Evolutionary conservation across 2,888 invertebrate species (phyloP), one percentile per base, ranked within the genome.

Genomic region (Enchytraeus crypticus): DNA sequence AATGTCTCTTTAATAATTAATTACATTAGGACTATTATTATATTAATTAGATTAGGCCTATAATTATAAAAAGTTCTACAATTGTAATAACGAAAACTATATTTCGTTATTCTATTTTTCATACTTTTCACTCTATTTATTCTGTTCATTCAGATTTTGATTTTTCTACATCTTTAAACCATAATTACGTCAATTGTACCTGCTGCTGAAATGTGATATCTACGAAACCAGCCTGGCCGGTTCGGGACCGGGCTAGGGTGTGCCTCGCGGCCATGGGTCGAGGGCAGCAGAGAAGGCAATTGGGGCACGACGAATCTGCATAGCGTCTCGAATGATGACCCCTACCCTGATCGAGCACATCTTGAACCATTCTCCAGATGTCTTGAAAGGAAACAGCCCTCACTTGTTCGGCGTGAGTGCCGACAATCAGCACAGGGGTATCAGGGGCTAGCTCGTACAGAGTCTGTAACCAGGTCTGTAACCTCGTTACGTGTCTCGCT

Each of bases 391-490:
- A 66, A 57, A 68, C 62, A 11, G 69, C 61, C 33, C 67, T 67
- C 57, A 70, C 70, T n/a, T 65, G 57, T 34, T 70, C 70, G 11
- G 69, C 70, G 47, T 69, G 70, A 18, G 70, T 70, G 38, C 70
- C 70, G 18, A 69, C 69, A 26, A 70, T 55, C 23, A 70, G 59
- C 18, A 70, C 70, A 2, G 70, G 70, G 8, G 66, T 69, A 30
- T 70, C 65, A 3, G 70, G 69, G 14, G 67, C 58, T 27, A 67
- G 57, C 54, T 70, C 70, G 55, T 65, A 70, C n/a, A 70, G 64
- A 0, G 70, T 66, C 54, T 69, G 69, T 38, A 70, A 54, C 70
- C 70, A 70, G 66, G 66, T 68, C 57, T 68, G 68, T 62, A 70
- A 55, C n/a, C 70, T 57, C 53, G 60, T 64, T n/a, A 70, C 64